phyloP scores from a whole-genome alignment of 2,888 invertebrate species.

The Eristalis arbustorum region DNA sequence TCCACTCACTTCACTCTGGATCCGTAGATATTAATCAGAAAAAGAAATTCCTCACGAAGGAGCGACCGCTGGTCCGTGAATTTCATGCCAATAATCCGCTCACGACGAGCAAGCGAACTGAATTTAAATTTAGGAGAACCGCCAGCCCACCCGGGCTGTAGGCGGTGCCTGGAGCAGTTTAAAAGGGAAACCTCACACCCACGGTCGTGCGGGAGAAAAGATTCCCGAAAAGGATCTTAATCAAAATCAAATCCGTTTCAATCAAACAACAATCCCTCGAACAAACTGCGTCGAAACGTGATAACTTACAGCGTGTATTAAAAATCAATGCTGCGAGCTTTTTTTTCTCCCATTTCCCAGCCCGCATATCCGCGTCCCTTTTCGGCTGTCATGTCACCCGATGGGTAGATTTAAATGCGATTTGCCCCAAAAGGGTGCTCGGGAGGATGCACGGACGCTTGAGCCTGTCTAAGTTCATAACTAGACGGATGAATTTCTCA shows the following conservation, averaged over 20 bases:
- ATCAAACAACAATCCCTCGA: constrained; percentile 32
- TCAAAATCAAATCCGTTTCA: constrained; percentile 36
- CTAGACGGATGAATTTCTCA: constrained; percentile 11
- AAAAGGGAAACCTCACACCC: neutral
- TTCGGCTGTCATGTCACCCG: neutral
- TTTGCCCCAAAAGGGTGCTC: neutral
- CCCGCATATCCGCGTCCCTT: neutral
- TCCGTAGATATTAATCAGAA: neutral
- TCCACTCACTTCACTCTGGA: neutral
- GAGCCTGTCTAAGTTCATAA: neutral
- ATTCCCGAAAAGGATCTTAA: neutral
- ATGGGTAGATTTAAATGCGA: neutral
- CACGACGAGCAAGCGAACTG: neutral
- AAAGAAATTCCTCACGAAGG: neutral
- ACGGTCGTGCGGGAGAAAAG: neutral
- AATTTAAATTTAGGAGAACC: neutral
- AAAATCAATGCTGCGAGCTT: neutral
- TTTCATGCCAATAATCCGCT: neutral
- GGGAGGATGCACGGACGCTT: neutral
- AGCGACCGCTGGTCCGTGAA: neutral
- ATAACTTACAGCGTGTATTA: neutral
- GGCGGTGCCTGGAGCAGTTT: neutral
- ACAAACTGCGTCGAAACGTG: constrained; percentile 17
- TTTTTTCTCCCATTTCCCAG: neutral
- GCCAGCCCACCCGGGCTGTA: neutral